Percentiles rank a stretch among this genome's conserved stretches.
Conservation (phyloP, 92 coral and sea anemone species). For the Epizoanthus scotinus region DNA sequence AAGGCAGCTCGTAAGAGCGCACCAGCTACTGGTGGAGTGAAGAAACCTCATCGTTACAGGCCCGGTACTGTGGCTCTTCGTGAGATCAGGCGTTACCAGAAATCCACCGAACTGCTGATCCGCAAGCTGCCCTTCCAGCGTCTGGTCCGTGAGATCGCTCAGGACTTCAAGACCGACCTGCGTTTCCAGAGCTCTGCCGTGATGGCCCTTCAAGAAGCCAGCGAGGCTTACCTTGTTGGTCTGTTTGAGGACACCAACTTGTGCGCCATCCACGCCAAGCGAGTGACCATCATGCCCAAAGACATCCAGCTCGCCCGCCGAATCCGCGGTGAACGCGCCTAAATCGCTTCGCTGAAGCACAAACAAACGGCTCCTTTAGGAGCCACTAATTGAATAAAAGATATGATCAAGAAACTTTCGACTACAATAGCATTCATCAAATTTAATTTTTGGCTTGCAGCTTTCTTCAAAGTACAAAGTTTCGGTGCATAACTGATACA, state of each 20-base stretch:
- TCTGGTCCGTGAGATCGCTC: constrained; percentile 89
- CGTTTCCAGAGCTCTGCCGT: constrained; percentile 96
- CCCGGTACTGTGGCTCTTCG: constrained; percentile 92
- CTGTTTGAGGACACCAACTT: constrained; percentile 89
- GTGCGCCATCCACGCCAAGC: constrained; percentile 96
- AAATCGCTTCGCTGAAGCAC: neutral
- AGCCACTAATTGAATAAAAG: constrained; percentile 54
- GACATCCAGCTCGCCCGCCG: constrained; percentile 93
- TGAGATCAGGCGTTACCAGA: constrained; percentile 88
- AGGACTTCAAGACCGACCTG: constrained; percentile 80
- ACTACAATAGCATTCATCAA: too few species aligned
- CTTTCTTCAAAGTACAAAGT: too few species aligned
- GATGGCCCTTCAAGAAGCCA: constrained; percentile 95
- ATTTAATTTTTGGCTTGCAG: too few species aligned
- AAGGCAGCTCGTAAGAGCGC: constrained; percentile 93
- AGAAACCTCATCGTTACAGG: constrained; percentile 92
- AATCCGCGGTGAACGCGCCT: constrained; percentile 69
- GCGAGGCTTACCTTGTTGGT: constrained; percentile 95
- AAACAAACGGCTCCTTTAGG: constrained; percentile 74
- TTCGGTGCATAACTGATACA: too few species aligned
- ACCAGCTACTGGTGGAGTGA: constrained; percentile 88
- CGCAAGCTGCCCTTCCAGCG: constrained; percentile 94
- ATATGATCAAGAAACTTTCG: too few species aligned
- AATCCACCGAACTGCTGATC: constrained; percentile 84
- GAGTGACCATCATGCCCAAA: constrained; percentile 93